Evolutionary conservation across 2,797 vertebrate genomes (phyloP).

Genomic region (Hyperoplus lanceolatus): DNA sequence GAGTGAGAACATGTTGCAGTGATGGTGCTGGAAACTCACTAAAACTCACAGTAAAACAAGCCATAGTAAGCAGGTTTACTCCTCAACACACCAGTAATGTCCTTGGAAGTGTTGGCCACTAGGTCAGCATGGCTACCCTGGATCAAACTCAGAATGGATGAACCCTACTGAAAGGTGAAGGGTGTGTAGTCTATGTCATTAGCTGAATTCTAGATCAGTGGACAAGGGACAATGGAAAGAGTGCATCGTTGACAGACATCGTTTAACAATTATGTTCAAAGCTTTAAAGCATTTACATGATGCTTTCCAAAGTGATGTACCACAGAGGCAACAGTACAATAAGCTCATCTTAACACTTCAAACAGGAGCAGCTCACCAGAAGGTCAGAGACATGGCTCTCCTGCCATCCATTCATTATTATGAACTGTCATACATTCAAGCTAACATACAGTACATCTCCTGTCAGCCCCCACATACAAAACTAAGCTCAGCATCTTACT

Average conservation of each 20-base stretch:
- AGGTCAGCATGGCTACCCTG: not conserved
- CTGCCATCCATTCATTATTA: not conserved
- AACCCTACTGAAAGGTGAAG: constrained; percentile 7
- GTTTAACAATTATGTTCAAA: too few species aligned
- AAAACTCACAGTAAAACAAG: not conserved
- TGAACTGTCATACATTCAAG: not conserved
- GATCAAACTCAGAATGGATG: not conserved
- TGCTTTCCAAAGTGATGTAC: not conserved
- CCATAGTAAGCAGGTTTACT: not conserved
- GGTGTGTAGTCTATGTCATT: not conserved
- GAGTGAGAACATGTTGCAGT: constrained; percentile 12
- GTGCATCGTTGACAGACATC: not conserved
- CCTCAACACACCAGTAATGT: not conserved
- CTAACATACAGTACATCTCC: constrained; percentile 31
- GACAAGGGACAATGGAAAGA: not conserved
- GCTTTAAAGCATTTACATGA: constrained; percentile 1
- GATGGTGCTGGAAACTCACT: constrained; percentile 6
- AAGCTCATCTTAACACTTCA: not conserved
- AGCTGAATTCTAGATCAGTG: not conserved
- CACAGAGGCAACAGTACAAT: not conserved
- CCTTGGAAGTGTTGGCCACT: not conserved
- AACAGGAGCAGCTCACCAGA: not conserved
- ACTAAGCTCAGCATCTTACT: constrained; percentile 27
- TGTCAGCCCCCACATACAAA: not conserved
- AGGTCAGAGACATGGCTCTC: not conserved